Conservation (phyloP, 1,140 invertebrate genomes). For the Drosophila virilis region DNA sequence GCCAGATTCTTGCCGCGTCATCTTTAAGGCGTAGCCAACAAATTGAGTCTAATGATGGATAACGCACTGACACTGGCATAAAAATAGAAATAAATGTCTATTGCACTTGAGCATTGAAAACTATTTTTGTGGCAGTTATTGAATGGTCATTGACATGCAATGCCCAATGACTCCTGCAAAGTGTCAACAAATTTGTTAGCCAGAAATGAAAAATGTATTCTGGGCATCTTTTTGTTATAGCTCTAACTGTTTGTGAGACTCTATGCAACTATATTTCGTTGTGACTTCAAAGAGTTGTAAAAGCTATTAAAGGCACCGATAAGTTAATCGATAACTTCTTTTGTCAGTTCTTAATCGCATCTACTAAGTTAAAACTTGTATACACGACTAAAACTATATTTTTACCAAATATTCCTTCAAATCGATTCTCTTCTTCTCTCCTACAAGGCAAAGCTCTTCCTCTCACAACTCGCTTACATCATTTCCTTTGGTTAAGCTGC, state of each 20-base stretch:
- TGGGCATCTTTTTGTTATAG: background rate
- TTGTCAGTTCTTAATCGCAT: too few species aligned
- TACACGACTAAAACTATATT: too few species aligned
- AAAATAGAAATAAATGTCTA: background rate
- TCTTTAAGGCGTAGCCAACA: slow-evolving; percentile 46
- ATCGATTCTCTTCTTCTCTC: background rate
- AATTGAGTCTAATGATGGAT: slow-evolving; percentile 59
- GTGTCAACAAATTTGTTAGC: slow-evolving; percentile 44
- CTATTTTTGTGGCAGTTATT: slow-evolving; percentile 47
- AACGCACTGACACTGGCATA: slow-evolving; percentile 27
- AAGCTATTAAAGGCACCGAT: too few species aligned
- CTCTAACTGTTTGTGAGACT: background rate
- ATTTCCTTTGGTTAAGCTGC: slow-evolving; percentile 18
- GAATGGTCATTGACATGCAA: slow-evolving; percentile 45
- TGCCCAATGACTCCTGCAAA: slow-evolving; percentile 23
- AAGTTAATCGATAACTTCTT: too few species aligned
- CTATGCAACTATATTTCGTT: background rate
- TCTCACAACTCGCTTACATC: slow-evolving; percentile 12
- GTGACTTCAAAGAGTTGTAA: too few species aligned
- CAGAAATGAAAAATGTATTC: slow-evolving; percentile 11
- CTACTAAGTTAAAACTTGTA: too few species aligned
- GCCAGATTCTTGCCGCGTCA: slow-evolving; percentile 29
- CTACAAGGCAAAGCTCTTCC: background rate
- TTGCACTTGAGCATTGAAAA: slow-evolving; percentile 44
- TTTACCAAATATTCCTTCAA: too few species aligned